phyloP scores from a whole-genome alignment of 2,888 invertebrate genomes.

The Nomada lathburiana region DNA sequence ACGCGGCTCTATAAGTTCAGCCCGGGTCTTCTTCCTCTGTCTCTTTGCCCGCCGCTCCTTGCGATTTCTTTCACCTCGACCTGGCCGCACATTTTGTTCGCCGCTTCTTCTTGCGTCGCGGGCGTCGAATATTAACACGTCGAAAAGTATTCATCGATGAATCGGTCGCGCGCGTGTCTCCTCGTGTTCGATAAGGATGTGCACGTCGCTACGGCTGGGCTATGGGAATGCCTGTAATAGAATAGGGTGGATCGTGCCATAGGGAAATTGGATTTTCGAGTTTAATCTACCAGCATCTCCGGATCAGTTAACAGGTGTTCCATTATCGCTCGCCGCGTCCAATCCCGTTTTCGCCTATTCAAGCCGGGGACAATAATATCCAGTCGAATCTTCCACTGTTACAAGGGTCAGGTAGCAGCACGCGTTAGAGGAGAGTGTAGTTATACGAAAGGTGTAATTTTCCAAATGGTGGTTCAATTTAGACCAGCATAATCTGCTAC shows the following conservation, averaged over 20 bases:
- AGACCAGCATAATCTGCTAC: background rate
- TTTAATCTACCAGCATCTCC: conserved; percentile 47
- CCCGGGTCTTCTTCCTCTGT: conserved; percentile 11
- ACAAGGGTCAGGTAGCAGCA: conserved; percentile 43
- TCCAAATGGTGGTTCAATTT: background rate
- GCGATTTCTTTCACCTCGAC: conserved; percentile 21
- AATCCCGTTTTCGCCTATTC: conserved; percentile 20
- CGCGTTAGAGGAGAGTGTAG: conserved; percentile 30
- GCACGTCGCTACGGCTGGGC: background rate
- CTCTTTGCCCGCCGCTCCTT: conserved; percentile 7
- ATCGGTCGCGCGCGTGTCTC: conserved; percentile 49
- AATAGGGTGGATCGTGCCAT: conserved; percentile 26
- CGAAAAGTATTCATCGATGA: background rate
- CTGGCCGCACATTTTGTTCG: background rate
- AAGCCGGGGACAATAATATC: conserved; percentile 20
- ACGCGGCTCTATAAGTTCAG: conserved; percentile 58
- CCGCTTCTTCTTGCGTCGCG: conserved; percentile 36
- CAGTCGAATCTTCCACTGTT: conserved; percentile 3
- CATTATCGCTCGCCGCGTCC: conserved; percentile 22
- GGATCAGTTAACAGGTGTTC: conserved; percentile 59
- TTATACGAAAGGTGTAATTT: conserved; percentile 26
- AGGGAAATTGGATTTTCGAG: conserved; percentile 46
- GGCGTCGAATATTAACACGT: background rate
- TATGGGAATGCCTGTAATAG: conserved; percentile 1
- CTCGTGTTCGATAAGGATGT: conserved; percentile 41